Evolutionary conservation across 2,797 vertebrate species (phyloP).

Genomic region (Paedocypris micromegethes): DNA sequence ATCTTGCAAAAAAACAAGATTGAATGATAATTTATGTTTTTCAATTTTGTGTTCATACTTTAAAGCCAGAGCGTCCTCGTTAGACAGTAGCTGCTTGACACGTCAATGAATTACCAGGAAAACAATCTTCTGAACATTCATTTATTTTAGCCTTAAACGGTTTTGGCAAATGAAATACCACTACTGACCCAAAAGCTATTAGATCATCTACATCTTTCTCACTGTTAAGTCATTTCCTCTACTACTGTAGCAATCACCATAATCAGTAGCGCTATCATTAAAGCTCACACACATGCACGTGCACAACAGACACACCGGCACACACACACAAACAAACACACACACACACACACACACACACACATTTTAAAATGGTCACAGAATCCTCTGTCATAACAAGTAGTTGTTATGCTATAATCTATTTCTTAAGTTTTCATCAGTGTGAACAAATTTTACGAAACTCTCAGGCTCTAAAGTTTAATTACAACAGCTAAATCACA

Average conservation of each 20-base stretch:
- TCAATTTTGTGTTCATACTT: too few relatives aligned
- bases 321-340: too few relatives aligned
- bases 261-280: background rate
- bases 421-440: too few relatives aligned
- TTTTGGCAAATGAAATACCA: slow-evolving; percentile 30
- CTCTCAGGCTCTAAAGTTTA: too few relatives aligned
- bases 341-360: too few relatives aligned
- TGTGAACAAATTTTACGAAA: too few relatives aligned
- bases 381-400: too few relatives aligned
- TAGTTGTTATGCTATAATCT: too few relatives aligned
- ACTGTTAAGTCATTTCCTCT: slow-evolving; percentile 10
- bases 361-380: too few relatives aligned
- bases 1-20: too few relatives aligned
- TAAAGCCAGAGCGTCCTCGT: slow-evolving; percentile 11
- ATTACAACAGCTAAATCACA: slow-evolving; percentile 7
- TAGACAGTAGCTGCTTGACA: slow-evolving; percentile 42
- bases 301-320: background rate
- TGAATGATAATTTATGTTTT: too few relatives aligned
- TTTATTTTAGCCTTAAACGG: slow-evolving; percentile 36
- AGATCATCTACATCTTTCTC: slow-evolving; percentile 30
- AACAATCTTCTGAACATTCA: slow-evolving; percentile 40
- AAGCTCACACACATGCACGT: background rate
- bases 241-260: background rate
- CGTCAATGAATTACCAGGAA: slow-evolving; percentile 44
- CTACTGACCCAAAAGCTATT: slow-evolving; percentile 38